phyloP scores from a whole-genome alignment of 2,888 invertebrate species.

The Ochropleura leucogaster region DNA sequence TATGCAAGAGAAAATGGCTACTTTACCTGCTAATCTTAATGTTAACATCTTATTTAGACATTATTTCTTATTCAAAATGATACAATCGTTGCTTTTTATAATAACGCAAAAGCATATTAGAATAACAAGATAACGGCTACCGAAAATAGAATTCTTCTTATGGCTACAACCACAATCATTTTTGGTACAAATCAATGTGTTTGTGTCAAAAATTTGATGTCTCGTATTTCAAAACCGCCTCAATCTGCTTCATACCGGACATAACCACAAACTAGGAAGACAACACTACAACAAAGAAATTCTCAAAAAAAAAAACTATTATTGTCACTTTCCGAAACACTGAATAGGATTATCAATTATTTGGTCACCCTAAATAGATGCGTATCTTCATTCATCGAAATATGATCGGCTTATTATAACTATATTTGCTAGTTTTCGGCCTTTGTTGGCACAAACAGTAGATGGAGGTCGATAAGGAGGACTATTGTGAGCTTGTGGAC shows the following conservation, averaged over 20 bases:
- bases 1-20: slow-evolving; percentile 30
- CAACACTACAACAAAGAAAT: slow-evolving; percentile 70
- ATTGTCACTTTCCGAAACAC: slow-evolving; percentile 77
- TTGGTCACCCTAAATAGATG: slow-evolving; percentile 83
- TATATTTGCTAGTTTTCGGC: slow-evolving; percentile 86
- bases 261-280: slow-evolving; percentile 65
- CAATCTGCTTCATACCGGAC: slow-evolving; percentile 60
- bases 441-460: slow-evolving; percentile 75
- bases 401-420: slow-evolving; percentile 88
- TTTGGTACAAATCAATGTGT: slow-evolving; percentile 15
- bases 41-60: slow-evolving; percentile 41
- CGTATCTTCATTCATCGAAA: slow-evolving; percentile 80
- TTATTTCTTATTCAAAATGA: slow-evolving; percentile 43
- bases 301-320: slow-evolving; percentile 68
- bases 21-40: slow-evolving; percentile 54
- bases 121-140: slow-evolving; percentile 44
- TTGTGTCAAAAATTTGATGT: slow-evolving; percentile 29
- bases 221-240: slow-evolving; percentile 55
- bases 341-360: slow-evolving; percentile 84
- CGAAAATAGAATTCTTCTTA: slow-evolving; percentile 27
- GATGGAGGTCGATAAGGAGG: slow-evolving; percentile 64
- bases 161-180: slow-evolving; percentile 23
- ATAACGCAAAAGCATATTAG: slow-evolving; percentile 19
- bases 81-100: slow-evolving; percentile 33
- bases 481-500: slow-evolving; percentile 64